phyloP scores from a whole-genome alignment of 2,888 invertebrate genomes.

The Brassicogethes aeneus region DNA sequence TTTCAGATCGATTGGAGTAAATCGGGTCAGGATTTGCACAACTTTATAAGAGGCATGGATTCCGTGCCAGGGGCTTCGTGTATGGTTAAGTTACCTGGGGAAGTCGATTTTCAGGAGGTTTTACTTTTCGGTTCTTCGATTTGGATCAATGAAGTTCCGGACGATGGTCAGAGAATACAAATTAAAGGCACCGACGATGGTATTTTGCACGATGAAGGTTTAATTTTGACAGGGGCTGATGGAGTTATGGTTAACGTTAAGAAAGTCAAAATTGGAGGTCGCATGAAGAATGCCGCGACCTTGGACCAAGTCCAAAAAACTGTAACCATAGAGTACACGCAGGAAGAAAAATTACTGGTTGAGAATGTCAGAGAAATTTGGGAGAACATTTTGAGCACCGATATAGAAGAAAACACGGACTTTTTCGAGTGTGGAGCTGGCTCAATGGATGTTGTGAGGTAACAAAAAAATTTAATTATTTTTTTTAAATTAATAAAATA shows the following conservation, averaged over 20 bases:
- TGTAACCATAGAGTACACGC: slow-evolving; percentile 53
- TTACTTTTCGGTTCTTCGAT: slow-evolving; percentile 74
- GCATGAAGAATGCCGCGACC: slow-evolving; percentile 74
- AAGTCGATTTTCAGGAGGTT: slow-evolving; percentile 51
- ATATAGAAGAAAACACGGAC: slow-evolving; percentile 71
- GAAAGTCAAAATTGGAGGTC: slow-evolving; percentile 39
- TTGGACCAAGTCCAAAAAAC: slow-evolving; percentile 58
- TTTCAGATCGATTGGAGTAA: slow-evolving; percentile 67
- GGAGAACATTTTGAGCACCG: slow-evolving; percentile 73
- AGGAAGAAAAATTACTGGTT: slow-evolving; percentile 63
- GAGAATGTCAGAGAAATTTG: slow-evolving; percentile 63
- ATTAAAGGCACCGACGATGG: slow-evolving; percentile 57
- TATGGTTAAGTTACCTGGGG: slow-evolving; percentile 28
- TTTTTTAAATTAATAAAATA: slow-evolving; percentile 6
- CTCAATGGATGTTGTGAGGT: slow-evolving; percentile 92
- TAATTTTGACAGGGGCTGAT: slow-evolving; percentile 75
- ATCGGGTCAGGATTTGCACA: slow-evolving; percentile 68
- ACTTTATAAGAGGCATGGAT: slow-evolving; percentile 89
- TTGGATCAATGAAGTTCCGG: slow-evolving; percentile 51
- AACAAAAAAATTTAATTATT: no score
- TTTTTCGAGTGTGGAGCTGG: slow-evolving; percentile 95
- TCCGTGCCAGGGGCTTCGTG: slow-evolving; percentile 88
- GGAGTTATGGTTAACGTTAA: slow-evolving; percentile 55
- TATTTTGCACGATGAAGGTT: slow-evolving; percentile 68
- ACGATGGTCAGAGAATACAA: slow-evolving; percentile 48